Evolutionary conservation across 2,797 vertebrate genomes (phyloP).

Genomic region (Dicrostonyx torquatus): DNA sequence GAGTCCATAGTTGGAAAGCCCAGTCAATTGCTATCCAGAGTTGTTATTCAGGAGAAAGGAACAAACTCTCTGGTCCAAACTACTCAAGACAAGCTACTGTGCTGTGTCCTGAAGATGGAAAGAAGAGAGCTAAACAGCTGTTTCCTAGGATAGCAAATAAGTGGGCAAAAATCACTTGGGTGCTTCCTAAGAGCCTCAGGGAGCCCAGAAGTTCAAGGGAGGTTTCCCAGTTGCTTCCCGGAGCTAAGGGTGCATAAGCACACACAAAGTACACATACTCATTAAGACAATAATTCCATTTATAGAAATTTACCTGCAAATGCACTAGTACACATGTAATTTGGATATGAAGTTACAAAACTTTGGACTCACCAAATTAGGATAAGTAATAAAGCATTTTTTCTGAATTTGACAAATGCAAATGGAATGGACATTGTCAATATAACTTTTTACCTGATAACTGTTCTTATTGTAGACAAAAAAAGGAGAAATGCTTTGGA

Average conservation of each 20-base stretch:
- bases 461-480: background rate
- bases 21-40: background rate
- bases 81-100: background rate
- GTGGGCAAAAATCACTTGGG: background rate
- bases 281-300: background rate
- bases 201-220: background rate
- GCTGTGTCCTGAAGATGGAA: background rate
- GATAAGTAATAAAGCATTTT: background rate
- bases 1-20: background rate
- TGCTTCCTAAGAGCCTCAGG: background rate
- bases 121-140: background rate
- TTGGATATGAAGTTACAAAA: background rate
- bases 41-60: background rate
- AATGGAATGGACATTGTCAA: background rate
- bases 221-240: background rate
- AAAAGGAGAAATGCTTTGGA: background rate
- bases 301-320: background rate
- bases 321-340: background rate
- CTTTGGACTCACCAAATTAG: background rate
- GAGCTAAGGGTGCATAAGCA: background rate
- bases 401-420: background rate
- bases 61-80: background rate
- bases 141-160: background rate
- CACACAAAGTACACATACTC: background rate
- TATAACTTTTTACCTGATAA: background rate